Evolutionary conservation across 2,113 vertebrate genomes (phyloP), one percentile per base, ranked within the genome.

Genomic region (Ahaetulla prasina): DNA sequence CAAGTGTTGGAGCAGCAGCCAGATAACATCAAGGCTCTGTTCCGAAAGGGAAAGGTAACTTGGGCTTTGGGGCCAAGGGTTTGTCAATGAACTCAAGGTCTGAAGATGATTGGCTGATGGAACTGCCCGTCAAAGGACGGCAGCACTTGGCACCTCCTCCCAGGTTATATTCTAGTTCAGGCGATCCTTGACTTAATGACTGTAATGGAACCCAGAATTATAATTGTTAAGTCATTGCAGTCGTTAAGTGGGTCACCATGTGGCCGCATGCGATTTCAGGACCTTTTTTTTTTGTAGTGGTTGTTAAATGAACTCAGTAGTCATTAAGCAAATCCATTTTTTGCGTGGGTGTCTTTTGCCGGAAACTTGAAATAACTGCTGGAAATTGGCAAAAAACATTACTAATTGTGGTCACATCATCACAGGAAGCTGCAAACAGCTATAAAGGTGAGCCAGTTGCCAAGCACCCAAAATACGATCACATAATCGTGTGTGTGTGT

Each of bases 11-110:
- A 97, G 87, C 98, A 99, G 93, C 98, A 99, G 95, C 99, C 99
- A 0, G 98, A 98, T 89, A 99, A 99, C 92, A 98, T 99, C 95
- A 99, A 99, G 96, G 99, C 99, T 1, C 98, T 99, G 8, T 99
- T 99, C 96, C 97, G 99, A 12, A 99, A 99, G 97, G 99, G 99
- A 90, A 99, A 99, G 98, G 99, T 99, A 97, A 43, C 16, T 16
- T 14, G 10, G 47, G 3, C 5, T 25, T 35, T 35, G n/a, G 68
- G 16, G 35, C 3, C 16, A 4, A 43, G 74, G 74, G 35, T 22
- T 43, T 80, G 3, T 4, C 74, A 80, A 39, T 9, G 68, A 80
- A 7, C 35, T 39, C 35, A 43, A 3, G 16, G 35, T 23, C 35
- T 22, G 35, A 43, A 8, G n/a, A 20, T 2, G 74, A 80, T 80